A percentile compares a stretch with the other conserved stretches of the same genome.
phyloP scores from a whole-genome alignment of 2,113 vertebrate genomes.

The Ramphastos sulfuratus region DNA sequence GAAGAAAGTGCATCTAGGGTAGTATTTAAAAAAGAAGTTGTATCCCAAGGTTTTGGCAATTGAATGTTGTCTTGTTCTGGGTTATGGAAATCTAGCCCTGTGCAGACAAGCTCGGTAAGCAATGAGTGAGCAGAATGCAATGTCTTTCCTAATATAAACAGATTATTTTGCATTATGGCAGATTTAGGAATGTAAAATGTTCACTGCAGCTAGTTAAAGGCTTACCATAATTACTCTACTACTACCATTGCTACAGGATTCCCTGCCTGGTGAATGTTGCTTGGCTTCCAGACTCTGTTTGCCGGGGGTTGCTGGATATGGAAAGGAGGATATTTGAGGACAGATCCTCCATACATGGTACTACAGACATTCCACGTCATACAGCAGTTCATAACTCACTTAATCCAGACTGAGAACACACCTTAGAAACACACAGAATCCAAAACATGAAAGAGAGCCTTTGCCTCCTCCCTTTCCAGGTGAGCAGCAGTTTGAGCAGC shows the following conservation, averaged over 20 bases:
- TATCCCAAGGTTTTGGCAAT: conserved; percentile 14
- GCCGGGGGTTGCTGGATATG: not conserved
- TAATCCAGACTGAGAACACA: conserved; percentile 24
- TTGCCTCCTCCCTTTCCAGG: conserved; percentile 10
- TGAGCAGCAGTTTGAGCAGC: not conserved
- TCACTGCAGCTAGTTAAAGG: conserved; percentile 58
- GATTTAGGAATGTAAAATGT: conserved; percentile 56
- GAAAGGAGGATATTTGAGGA: not conserved
- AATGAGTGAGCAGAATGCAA: conserved; percentile 61
- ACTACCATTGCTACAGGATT: conserved; percentile 43
- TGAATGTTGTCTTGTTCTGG: not conserved
- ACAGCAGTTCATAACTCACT: conserved; percentile 6
- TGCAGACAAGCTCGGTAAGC: conserved; percentile 50
- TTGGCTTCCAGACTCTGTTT: conserved; percentile 1
- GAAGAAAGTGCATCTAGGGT: not conserved
- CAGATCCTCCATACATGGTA: not conserved
- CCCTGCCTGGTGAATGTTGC: not conserved
- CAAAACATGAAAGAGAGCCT: conserved; percentile 10
- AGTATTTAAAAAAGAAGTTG: not conserved
- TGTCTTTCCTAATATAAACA: conserved; percentile 64
- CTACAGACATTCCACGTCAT: not conserved
- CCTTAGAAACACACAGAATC: conserved; percentile 12
- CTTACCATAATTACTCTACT: conserved; percentile 58
- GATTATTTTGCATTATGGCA: conserved; percentile 62
- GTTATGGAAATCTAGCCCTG: conserved; percentile 34